Percentiles rank a stretch among this genome's conserved stretches.
These are phyloP conservation scores for Actinopyga echinites DNA, from an alignment of 53 echinoderm and acorn worm species.

Conservation along the genomic window DNA sequence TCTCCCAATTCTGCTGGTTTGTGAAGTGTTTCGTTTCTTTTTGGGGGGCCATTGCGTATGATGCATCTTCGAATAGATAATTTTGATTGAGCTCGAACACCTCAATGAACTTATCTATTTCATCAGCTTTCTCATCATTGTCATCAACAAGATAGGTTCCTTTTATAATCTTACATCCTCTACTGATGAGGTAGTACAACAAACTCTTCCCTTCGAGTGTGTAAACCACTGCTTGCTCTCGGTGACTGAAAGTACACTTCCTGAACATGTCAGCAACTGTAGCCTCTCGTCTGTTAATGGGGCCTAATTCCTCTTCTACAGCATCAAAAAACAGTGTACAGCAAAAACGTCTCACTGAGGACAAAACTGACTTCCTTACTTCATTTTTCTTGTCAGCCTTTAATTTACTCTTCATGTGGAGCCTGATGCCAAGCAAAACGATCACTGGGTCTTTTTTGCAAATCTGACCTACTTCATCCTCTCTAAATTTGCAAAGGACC, in stretches of 20 bases:
- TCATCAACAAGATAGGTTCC: neutral
- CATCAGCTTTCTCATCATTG: neutral
- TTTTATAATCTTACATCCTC: neutral
- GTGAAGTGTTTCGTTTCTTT: neutral
- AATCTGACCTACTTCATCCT: neutral
- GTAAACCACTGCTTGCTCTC: slow-evolving; percentile 48
- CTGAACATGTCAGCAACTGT: slow-evolving; percentile 66
- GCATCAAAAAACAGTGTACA: slow-evolving; percentile 47
- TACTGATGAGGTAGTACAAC: slow-evolving; percentile 45
- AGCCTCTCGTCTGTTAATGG: neutral
- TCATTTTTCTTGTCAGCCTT: slow-evolving; percentile 61
- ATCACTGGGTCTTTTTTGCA: slow-evolving; percentile 52
- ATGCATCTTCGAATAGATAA: slow-evolving; percentile 64
- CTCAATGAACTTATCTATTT: neutral
- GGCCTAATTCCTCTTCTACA: slow-evolving; percentile 43
- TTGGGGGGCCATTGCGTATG: slow-evolving; percentile 47
- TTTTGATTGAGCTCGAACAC: slow-evolving; percentile 29
- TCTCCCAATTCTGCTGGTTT: slow-evolving; percentile 44
- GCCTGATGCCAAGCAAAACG: slow-evolving; percentile 50
- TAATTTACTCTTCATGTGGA: slow-evolving; percentile 51
- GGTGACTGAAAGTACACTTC: slow-evolving; percentile 52
- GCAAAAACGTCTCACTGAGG: slow-evolving; percentile 60
- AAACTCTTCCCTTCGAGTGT: slow-evolving; percentile 59
- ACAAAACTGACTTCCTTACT: slow-evolving; percentile 66
- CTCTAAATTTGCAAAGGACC: no score